These are phyloP conservation scores for Toxotes jaculatrix DNA, from an alignment of 2,113 vertebrate species.

Conservation along the genomic window DNA sequence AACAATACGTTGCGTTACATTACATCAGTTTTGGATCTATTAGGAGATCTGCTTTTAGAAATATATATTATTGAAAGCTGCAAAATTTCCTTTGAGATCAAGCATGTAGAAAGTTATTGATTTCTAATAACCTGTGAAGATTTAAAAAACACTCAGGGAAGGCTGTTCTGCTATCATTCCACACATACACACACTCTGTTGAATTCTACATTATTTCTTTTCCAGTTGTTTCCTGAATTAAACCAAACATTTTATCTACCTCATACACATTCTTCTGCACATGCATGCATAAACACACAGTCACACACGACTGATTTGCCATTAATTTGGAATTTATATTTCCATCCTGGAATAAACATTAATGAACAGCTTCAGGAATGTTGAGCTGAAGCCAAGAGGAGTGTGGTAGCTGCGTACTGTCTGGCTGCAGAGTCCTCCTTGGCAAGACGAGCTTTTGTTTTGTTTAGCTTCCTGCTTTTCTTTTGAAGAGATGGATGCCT, in stretches of 20 bases:
- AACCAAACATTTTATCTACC: neutral
- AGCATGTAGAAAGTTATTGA: neutral
- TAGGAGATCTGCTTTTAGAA: neutral
- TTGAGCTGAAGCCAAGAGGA: slow-evolving; percentile 14
- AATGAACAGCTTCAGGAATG: neutral
- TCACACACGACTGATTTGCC: neutral
- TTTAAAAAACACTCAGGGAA: neutral
- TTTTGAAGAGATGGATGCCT: slow-evolving; percentile 18
- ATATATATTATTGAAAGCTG: neutral
- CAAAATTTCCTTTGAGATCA: neutral
- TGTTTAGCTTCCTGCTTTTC: slow-evolving; percentile 25
- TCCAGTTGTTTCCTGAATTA: too few relatives aligned
- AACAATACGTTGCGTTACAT: neutral
- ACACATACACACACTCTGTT: neutral
- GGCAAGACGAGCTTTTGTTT: slow-evolving; percentile 36
- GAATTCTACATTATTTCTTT: neutral
- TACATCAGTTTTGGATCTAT: neutral
- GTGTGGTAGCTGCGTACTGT: neutral
- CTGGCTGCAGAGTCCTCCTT: slow-evolving; percentile 16
- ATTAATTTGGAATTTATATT: neutral
- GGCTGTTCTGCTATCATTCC: too few relatives aligned
- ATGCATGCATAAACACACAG: neutral
- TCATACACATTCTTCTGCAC: too few relatives aligned
- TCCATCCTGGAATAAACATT: neutral
- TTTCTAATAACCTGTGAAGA: neutral